These are phyloP conservation scores for Ochropacha duplaris DNA, from an alignment of 2,888 invertebrate species.

Conservation along the genomic window DNA sequence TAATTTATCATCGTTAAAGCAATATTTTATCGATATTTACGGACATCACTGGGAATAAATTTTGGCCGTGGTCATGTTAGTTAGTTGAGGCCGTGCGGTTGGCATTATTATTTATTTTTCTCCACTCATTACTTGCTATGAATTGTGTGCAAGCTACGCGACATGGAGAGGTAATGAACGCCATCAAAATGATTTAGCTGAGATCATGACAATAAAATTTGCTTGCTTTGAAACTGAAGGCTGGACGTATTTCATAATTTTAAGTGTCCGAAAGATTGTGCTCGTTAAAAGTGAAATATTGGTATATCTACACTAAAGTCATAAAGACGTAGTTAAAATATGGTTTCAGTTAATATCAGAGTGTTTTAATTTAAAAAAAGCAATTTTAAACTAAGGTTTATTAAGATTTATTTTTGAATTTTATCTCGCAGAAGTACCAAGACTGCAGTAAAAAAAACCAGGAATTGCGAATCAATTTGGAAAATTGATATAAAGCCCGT, in stretches of 20 bases:
- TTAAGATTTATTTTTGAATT: no score
- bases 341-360: no score
- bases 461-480: no score
- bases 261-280: background rate
- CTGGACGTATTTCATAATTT: background rate
- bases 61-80: slow-evolving; percentile 23
- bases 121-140: background rate
- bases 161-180: background rate
- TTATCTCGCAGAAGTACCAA: no score
- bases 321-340: no score
- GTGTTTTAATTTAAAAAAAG: background rate
- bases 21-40: slow-evolving; percentile 42
- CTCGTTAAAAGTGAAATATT: background rate
- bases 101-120: slow-evolving; percentile 2
- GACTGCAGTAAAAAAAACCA: no score
- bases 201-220: background rate
- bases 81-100: slow-evolving; percentile 15
- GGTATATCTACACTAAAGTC: no score
- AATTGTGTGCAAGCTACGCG: background rate
- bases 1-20: slow-evolving; percentile 35
- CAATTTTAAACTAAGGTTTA: no score
- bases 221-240: background rate
- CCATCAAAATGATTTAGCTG: background rate
- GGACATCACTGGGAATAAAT: slow-evolving; percentile 32
- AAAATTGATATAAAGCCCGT: no score